phyloP scores from a whole-genome alignment of 1,140 invertebrate species.

The Uloborus diversus region DNA sequence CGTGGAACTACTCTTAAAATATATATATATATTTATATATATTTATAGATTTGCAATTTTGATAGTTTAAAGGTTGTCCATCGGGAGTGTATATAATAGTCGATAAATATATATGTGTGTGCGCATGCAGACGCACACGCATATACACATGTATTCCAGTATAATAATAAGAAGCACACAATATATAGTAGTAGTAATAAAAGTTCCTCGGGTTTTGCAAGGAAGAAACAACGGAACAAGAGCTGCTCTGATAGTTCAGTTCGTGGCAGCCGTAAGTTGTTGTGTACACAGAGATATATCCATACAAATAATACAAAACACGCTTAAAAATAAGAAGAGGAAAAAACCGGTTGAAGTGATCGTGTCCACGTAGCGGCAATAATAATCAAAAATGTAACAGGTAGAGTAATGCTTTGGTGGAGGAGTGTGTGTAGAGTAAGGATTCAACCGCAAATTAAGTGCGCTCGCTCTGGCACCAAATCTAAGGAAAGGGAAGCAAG shows the following conservation, averaged over 20 bases:
- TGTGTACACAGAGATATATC: neutral
- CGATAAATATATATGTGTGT: constrained; percentile 46
- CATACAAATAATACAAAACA: constrained; percentile 22
- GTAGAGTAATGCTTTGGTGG: constrained; percentile 29
- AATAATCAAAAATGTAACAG: constrained; percentile 16
- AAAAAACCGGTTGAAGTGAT: neutral
- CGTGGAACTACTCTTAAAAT: constrained; percentile 50
- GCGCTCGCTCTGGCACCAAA: constrained; percentile 49
- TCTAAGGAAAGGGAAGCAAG: constrained; percentile 53
- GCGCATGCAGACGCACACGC: too few species aligned
- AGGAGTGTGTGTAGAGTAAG: constrained; percentile 31
- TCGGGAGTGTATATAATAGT: constrained; percentile 41
- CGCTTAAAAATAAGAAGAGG: constrained; percentile 25
- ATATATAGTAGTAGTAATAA: constrained; percentile 48
- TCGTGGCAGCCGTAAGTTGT: neutral
- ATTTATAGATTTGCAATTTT: constrained; percentile 54
- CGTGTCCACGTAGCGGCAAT: neutral
- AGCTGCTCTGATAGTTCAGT: neutral
- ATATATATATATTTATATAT: too few species aligned
- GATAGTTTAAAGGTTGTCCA: constrained; percentile 49
- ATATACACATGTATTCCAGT: too few species aligned
- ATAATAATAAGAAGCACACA: constrained; percentile 53
- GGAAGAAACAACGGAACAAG: neutral
- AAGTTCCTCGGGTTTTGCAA: neutral
- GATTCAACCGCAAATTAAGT: constrained; percentile 50